phyloP scores from a whole-genome alignment of 1,140 invertebrate genomes.

The Drosophila nikananu region DNA sequence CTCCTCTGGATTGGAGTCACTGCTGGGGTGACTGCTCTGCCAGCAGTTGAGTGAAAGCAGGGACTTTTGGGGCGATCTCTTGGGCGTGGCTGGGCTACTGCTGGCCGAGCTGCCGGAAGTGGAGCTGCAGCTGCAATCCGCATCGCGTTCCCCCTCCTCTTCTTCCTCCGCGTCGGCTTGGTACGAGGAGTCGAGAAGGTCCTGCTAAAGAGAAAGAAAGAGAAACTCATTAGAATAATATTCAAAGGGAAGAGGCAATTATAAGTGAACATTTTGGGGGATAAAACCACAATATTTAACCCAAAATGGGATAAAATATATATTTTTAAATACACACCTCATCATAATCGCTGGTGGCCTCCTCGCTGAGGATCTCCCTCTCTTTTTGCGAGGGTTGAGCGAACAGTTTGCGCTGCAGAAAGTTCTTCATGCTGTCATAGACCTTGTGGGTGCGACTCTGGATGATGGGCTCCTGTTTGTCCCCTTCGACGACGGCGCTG shows the following conservation, averaged over 20 bases:
- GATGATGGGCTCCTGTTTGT: constrained; percentile 33
- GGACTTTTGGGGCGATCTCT: constrained; percentile 74
- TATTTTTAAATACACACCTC: constrained; percentile 61
- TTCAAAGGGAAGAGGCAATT: constrained; percentile 9
- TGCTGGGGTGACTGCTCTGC: constrained; percentile 73
- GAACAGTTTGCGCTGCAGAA: constrained; percentile 78
- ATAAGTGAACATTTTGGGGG: constrained; percentile 2
- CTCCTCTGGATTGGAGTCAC: constrained; percentile 60
- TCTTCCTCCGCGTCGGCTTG: constrained; percentile 78
- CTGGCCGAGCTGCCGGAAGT: constrained; percentile 25
- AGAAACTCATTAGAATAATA: constrained; percentile 21
- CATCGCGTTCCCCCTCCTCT: constrained; percentile 62
- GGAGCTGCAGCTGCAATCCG: constrained; percentile 68
- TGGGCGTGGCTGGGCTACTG: constrained; percentile 43
- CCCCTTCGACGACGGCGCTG: constrained; percentile 3
- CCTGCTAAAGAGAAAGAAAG: constrained; percentile 47
- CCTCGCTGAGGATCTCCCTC: constrained; percentile 47
- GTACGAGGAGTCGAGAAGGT: constrained; percentile 81
- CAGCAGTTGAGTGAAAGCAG: constrained; percentile 77
- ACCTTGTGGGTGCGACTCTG: constrained; percentile 77
- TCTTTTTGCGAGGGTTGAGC: constrained; percentile 62
- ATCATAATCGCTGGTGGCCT: constrained; percentile 78
- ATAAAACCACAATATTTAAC: constrained; percentile 18
- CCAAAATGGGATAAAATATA: not conserved
- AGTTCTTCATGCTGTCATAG: constrained; percentile 81